Evolutionary conservation across 2,888 invertebrate genomes (phyloP).

Genomic region (Cheilosia pagana): DNA sequence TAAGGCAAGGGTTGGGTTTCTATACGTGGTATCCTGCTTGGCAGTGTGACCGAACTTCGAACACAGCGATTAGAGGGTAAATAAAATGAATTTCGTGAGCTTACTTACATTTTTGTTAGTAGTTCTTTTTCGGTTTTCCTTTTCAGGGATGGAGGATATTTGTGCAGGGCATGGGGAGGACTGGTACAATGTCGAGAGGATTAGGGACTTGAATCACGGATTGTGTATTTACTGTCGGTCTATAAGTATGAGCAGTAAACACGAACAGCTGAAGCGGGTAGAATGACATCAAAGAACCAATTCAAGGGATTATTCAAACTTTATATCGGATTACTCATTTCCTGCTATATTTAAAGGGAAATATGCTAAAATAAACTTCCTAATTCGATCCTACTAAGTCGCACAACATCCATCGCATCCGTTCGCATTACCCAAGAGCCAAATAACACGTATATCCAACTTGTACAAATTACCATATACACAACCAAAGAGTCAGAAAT

Average conservation of each 20-base stretch:
- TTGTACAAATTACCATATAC: constrained; percentile 29
- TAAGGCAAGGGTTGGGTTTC: constrained; percentile 12
- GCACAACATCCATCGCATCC: too few relatives aligned
- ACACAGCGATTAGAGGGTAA: constrained; percentile 71
- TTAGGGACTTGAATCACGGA: constrained; percentile 47
- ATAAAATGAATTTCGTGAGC: constrained; percentile 74
- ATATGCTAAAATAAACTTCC: too few relatives aligned
- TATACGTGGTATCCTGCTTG: constrained; percentile 35
- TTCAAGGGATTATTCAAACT: too few relatives aligned
- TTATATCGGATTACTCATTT: too few relatives aligned
- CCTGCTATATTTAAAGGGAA: too few relatives aligned
- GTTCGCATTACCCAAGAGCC: neutral
- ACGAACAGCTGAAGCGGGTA: neutral
- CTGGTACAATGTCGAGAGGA: constrained; percentile 53
- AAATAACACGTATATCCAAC: constrained; percentile 2
- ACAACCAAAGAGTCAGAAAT: constrained; percentile 18
- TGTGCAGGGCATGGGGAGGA: neutral
- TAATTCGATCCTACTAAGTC: too few relatives aligned
- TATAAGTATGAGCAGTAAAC: neutral
- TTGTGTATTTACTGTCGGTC: constrained; percentile 24
- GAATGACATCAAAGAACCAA: neutral
- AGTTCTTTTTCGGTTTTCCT: neutral
- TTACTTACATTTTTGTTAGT: constrained; percentile 63
- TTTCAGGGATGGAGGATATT: constrained; percentile 44
- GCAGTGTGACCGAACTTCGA: constrained; percentile 71